These are phyloP conservation scores for Hypena proboscidalis DNA, from an alignment of 2,888 invertebrate species.

Conservation along the genomic window DNA sequence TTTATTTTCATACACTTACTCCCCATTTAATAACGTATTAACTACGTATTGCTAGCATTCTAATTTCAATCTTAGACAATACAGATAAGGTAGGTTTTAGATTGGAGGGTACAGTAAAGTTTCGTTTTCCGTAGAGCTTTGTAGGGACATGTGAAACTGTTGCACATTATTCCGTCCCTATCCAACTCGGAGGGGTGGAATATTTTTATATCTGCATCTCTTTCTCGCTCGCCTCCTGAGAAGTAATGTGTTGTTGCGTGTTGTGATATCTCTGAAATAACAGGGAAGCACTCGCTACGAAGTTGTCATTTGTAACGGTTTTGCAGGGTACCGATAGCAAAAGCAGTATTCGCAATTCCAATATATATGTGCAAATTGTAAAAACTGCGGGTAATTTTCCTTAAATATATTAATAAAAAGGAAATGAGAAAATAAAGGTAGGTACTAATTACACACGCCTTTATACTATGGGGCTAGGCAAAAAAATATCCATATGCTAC, in stretches of 20 bases:
- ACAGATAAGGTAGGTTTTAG: conserved; percentile 45
- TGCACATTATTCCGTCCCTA: conserved; percentile 69
- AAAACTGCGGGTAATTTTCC: no score
- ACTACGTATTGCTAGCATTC: conserved; percentile 20
- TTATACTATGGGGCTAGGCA: no score
- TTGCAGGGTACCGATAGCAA: conserved; percentile 65
- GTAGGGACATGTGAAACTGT: conserved; percentile 72
- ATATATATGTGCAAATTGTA: no score
- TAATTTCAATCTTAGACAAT: conserved; percentile 41
- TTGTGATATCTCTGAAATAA: conserved; percentile 86
- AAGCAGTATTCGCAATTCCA: conserved; percentile 19
- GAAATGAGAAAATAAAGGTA: no score
- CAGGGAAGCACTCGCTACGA: conserved; percentile 85
- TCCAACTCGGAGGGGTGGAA: conserved; percentile 55
- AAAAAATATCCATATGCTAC: no score
- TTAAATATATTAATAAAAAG: no score
- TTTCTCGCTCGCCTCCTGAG: conserved; percentile 73
- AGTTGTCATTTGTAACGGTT: conserved; percentile 86
- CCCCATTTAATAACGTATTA: conserved; percentile 53
- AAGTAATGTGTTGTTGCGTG: conserved; percentile 85
- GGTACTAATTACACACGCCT: no score
- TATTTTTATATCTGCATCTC: conserved; percentile 73
- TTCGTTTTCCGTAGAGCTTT: conserved; percentile 49
- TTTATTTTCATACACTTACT: conserved; percentile 71
- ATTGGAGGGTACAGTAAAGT: conserved; percentile 16